These are phyloP conservation scores for Clarias fuscus DNA, from an alignment of 2,797 vertebrate genomes.

Conservation along the genomic window DNA sequence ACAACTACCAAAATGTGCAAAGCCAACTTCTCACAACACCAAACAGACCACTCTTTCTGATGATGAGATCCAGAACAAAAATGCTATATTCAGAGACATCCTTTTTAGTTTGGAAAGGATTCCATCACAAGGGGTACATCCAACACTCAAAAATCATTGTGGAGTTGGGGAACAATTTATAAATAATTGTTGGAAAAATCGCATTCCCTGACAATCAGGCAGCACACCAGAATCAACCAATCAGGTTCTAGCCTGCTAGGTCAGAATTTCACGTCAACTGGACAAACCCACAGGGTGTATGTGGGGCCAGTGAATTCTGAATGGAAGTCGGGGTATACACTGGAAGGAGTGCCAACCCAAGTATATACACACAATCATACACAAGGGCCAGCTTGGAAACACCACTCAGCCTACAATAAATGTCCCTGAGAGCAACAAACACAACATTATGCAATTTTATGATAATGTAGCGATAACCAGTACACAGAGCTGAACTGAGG, in stretches of 20 bases:
- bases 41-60: background rate
- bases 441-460: no score
- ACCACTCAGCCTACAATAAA: no score
- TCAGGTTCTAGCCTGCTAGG: background rate
- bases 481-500: no score
- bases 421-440: no score
- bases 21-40: background rate
- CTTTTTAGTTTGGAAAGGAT: background rate
- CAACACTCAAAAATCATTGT: background rate
- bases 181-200: no score
- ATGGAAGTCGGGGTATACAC: no score
- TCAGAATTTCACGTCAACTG: background rate
- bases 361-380: no score
- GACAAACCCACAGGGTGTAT: background rate
- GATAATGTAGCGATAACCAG: no score
- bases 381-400: no score
- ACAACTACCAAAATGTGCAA: background rate
- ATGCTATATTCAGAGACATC: background rate
- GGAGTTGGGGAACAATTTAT: no score
- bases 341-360: no score
- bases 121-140: background rate
- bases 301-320: no score
- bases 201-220: background rate
- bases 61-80: background rate
- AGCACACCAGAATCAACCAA: background rate